These are phyloP conservation scores for Rhynchopsitta pachyrhyncha DNA, from an alignment of 2,113 vertebrate species.

Conservation along the genomic window DNA sequence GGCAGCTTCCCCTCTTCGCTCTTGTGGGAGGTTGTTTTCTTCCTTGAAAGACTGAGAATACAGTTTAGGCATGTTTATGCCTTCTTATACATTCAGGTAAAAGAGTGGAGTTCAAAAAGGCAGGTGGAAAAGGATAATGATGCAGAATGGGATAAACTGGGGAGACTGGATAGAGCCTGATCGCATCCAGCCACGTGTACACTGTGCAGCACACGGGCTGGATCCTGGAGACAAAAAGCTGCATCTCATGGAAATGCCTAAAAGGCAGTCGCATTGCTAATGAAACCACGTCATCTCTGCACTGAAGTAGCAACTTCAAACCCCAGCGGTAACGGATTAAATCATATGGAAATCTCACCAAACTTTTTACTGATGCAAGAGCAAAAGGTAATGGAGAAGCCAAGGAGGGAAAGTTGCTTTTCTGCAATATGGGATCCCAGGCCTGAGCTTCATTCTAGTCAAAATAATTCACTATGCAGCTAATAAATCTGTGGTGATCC, in stretches of 20 bases:
- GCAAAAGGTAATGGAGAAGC: not conserved
- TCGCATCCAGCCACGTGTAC: accelerated
- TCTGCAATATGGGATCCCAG: not conserved
- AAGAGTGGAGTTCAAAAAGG: not conserved
- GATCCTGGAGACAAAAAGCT: not conserved
- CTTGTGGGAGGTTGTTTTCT: not conserved
- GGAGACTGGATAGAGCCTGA: not conserved
- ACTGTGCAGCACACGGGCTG: accelerated
- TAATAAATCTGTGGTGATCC: slow-evolving; percentile 20
- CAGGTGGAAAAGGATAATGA: not conserved
- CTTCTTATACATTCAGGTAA: not conserved
- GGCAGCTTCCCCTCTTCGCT: not conserved
- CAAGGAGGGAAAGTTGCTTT: not conserved
- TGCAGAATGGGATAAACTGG: not conserved
- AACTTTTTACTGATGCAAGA: not conserved
- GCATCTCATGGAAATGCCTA: not conserved
- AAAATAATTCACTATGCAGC: not conserved
- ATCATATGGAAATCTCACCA: not conserved
- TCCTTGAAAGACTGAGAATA: not conserved
- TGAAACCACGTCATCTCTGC: not conserved
- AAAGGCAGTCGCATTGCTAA: accelerated
- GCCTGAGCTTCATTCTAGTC: not conserved
- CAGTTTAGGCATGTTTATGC: not conserved
- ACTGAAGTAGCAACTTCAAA: not conserved
- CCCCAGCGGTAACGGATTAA: not conserved